phyloP scores from a whole-genome alignment of 1,140 invertebrate genomes.

The Ooceraea biroi region DNA sequence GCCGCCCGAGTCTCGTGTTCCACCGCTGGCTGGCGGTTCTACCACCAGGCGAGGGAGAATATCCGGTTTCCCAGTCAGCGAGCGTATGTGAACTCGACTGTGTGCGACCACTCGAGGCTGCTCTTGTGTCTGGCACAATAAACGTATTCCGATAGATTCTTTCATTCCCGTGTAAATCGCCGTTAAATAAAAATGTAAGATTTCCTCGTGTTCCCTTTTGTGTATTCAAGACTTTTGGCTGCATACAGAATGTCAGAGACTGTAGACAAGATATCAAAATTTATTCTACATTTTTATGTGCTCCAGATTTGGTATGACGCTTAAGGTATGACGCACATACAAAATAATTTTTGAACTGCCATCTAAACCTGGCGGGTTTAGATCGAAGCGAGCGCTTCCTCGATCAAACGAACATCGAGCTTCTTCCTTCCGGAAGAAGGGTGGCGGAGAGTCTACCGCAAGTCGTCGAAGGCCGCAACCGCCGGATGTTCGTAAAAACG shows the following conservation, averaged over 20 bases:
- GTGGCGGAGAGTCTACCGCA: slow-evolving; percentile 41
- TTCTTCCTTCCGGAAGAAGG: slow-evolving; percentile 5
- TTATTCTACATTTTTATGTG: no score
- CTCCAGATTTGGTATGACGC: no score
- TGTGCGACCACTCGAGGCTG: slow-evolving; percentile 15
- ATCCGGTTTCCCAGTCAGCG: slow-evolving; percentile 44
- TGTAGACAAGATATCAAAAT: not conserved
- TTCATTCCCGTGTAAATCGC: not conserved
- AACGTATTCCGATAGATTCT: not conserved
- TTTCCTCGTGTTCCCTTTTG: not conserved
- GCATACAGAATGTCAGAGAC: not conserved
- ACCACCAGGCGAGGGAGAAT: slow-evolving; percentile 43
- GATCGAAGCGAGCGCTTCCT: not conserved
- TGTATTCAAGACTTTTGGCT: not conserved
- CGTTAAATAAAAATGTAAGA: not conserved
- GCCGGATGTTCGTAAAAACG: slow-evolving; percentile 61
- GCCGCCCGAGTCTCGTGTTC: slow-evolving; percentile 42
- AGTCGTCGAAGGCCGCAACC: slow-evolving; percentile 27
- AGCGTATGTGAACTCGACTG: not conserved
- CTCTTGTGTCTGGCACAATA: slow-evolving; percentile 20
- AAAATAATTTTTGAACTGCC: not conserved
- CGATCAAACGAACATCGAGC: slow-evolving; percentile 12
- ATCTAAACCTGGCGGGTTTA: no score
- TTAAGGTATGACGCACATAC: no score
- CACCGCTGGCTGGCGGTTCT: slow-evolving; percentile 8